Base-by-base conservation (phyloP, 2,888 invertebrate species). In the Machimus atricapillus region DNA sequence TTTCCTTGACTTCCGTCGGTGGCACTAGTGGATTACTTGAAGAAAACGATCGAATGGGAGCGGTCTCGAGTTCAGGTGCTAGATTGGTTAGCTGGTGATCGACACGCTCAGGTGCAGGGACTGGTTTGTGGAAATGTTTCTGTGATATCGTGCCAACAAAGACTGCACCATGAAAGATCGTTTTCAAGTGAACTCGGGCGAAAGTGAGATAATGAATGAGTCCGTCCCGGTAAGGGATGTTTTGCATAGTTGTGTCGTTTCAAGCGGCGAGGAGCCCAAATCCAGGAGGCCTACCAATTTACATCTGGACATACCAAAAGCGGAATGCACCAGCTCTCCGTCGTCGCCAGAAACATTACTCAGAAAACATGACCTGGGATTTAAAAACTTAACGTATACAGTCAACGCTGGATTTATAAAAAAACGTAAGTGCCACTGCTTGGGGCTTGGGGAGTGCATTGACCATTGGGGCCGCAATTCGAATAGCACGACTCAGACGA, bases 331-430 rank as follows among this genome's bases (percentile, higher is more conserved):
- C 1, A 16, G 14, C 14, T 23, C 19, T 12, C 58, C 19, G 12
- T 19, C 34, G 37, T 19, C 34, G 23, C 40, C 40, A 40, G 66
- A 31, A 8, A 37, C 5, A 1, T 34, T 23, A 12, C 37, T 92
- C 43, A 82, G 58, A 58, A 82, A 37, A 37, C 82, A 82, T 34
- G 90, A 92, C 87, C 91, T 92, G 43, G 90, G 90, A 37, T 92
- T 92, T 88, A 90, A 91, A 9, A 91, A 92, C 89, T 89, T 92
- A 56, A 88, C 89, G 8, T 91, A 90, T 87, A 90, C 90, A 86
- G 90, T 88, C 6, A 91, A 90, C 85, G 89, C 90, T 56, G 92
- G 92, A 43, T 89, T 91, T 87, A 90, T 92, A 46, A 91, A 90
- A 87, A 90, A 90, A 89, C 91, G 92, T 92, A 86, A 90, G 91